These are phyloP conservation scores for Caenorhabditis drosophilae DNA, from an alignment of 2,888 invertebrate species.

Conservation along the genomic window DNA sequence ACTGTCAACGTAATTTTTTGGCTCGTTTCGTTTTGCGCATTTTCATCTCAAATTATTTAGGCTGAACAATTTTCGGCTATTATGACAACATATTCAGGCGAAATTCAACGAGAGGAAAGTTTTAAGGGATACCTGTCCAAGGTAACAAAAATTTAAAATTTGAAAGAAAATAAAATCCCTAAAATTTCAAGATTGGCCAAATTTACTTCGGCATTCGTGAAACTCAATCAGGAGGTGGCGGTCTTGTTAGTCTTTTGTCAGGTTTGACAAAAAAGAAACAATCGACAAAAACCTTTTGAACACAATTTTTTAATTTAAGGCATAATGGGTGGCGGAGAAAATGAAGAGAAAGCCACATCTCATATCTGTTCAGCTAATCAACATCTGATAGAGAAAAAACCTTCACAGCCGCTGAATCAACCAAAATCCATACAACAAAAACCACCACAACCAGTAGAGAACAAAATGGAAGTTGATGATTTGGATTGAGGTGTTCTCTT, in stretches of 20 bases:
- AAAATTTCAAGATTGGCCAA: slow-evolving; percentile 15
- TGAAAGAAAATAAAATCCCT: neutral
- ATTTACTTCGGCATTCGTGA: slow-evolving; percentile 26
- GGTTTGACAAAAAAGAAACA: slow-evolving; percentile 1
- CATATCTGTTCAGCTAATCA: slow-evolving; percentile 11
- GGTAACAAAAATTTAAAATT: neutral
- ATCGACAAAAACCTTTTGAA: neutral
- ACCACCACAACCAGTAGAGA: slow-evolving; percentile 5
- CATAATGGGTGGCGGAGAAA: slow-evolving; percentile 15
- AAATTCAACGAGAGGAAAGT: slow-evolving; percentile 4
- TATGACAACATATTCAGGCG: slow-evolving; percentile 11
- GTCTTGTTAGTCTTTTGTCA: slow-evolving; percentile 17
- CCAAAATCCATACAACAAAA: slow-evolving; percentile 8
- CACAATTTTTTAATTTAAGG: slow-evolving; percentile 7
- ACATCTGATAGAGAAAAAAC: neutral
- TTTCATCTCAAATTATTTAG: too few species aligned
- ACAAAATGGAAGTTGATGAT: slow-evolving; percentile 16
- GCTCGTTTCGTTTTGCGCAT: neutral
- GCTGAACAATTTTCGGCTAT: slow-evolving; percentile 12
- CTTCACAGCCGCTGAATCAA: neutral
- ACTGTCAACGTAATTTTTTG: slow-evolving; percentile 17
- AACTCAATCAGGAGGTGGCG: slow-evolving; percentile 6
- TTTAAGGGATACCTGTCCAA: slow-evolving; percentile 19
- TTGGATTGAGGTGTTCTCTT: slow-evolving; percentile 9
- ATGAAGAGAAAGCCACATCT: slow-evolving; percentile 20